Percentiles rank a stretch among this genome's conserved stretches.
phyloP scores from a whole-genome alignment of 2,113 vertebrate species.

The Oxyruncus cristatus region DNA sequence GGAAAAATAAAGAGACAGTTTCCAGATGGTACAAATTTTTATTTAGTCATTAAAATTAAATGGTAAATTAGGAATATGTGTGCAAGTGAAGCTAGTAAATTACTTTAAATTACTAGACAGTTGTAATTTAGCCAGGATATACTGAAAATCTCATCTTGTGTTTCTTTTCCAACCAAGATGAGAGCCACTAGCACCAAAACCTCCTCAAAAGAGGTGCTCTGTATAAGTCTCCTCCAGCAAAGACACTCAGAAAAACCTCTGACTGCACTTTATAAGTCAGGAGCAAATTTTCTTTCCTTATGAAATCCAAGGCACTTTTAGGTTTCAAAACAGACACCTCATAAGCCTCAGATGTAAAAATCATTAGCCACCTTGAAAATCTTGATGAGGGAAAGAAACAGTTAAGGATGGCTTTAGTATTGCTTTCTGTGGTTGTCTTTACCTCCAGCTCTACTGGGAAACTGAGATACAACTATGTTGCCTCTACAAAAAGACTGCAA shows the following conservation, averaged over 20 bases:
- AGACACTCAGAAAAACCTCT: not conserved
- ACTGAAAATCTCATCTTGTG: not conserved
- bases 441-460: not conserved
- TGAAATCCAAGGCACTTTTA: not conserved
- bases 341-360: not conserved
- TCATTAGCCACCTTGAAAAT: not conserved
- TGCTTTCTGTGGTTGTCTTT: not conserved
- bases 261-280: not conserved
- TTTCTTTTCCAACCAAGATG: not conserved
- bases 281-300: not conserved
- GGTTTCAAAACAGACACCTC: not conserved
- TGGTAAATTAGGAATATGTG: not conserved
- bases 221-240: not conserved
- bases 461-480: accelerated
- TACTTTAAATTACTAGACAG: not conserved
- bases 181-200: not conserved
- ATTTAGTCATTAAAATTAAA: slow-evolving; percentile 6
- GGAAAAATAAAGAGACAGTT: not conserved
- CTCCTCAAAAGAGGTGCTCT: not conserved
- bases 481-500: not conserved
- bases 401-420: not conserved
- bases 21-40: slow-evolving; percentile 3
- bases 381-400: not conserved
- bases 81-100: not conserved
- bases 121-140: not conserved